phyloP scores from a whole-genome alignment of 2,113 vertebrate species.

The Chaetops frenatus region DNA sequence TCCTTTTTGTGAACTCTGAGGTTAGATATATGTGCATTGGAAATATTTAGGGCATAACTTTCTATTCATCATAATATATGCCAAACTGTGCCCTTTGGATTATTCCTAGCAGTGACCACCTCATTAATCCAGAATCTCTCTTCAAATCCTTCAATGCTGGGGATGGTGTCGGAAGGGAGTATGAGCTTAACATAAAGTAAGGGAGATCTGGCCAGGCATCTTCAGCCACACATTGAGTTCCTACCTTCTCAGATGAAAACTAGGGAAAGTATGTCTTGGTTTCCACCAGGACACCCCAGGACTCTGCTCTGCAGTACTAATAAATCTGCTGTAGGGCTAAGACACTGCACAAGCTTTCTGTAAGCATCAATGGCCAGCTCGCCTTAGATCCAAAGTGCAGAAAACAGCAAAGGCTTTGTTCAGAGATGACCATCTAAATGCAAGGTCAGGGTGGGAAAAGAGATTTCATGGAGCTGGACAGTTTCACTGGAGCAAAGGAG shows the following conservation, averaged over 20 bases:
- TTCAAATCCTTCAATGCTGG: background rate
- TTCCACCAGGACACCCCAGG: background rate
- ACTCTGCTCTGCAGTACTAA: background rate
- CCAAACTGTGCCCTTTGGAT: background rate
- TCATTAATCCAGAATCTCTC: background rate
- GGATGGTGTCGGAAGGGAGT: background rate
- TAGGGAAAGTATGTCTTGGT: background rate
- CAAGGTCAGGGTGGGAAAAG: background rate
- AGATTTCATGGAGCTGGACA: background rate
- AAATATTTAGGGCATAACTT: background rate
- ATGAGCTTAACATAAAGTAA: background rate
- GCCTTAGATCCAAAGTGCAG: background rate
- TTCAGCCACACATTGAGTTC: background rate
- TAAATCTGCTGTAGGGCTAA: background rate
- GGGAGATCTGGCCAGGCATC: background rate
- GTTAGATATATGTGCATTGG: background rate
- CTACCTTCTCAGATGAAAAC: background rate
- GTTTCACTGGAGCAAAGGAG: background rate
- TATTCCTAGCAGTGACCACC: background rate
- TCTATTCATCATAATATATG: background rate
- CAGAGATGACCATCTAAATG: background rate
- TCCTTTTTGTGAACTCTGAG: background rate
- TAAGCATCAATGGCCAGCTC: background rate
- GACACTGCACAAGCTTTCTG: fast-evolving
- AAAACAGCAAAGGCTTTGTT: background rate